phyloP scores from a whole-genome alignment of 1,140 invertebrate species.

The Homalodisca vitripennis region DNA sequence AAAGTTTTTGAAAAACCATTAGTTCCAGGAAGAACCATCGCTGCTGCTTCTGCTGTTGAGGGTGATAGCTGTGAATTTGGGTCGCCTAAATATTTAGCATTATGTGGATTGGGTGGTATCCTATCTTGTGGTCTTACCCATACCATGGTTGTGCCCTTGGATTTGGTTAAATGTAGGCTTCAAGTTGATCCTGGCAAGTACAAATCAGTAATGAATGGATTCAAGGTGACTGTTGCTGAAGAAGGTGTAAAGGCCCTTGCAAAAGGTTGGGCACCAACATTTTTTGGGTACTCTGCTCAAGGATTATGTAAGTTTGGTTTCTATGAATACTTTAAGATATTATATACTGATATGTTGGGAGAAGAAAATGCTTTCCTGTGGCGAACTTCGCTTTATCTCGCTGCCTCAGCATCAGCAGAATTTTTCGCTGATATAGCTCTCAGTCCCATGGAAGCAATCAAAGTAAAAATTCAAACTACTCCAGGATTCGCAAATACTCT shows the following conservation, averaged over 20 bases:
- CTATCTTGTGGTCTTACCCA: constrained; percentile 74
- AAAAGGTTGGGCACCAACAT: constrained; percentile 82
- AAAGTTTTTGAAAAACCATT: constrained; percentile 49
- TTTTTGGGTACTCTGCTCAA: constrained; percentile 78
- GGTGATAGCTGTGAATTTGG: constrained; percentile 63
- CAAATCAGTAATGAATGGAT: constrained; percentile 66
- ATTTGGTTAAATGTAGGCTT: constrained; percentile 76
- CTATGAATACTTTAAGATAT: constrained; percentile 81
- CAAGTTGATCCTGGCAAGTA: constrained; percentile 75
- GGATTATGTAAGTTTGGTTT: constrained; percentile 67
- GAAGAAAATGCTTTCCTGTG: constrained; percentile 75
- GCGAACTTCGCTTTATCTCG: constrained; percentile 75
- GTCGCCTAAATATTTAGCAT: constrained; percentile 68
- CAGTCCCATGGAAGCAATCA: constrained; percentile 78
- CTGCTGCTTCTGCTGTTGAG: constrained; percentile 51
- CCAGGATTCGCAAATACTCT: constrained; percentile 71
- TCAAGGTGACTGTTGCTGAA: constrained; percentile 63
- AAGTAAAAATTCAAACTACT: constrained; percentile 71
- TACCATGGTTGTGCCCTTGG: constrained; percentile 72
- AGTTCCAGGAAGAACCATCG: constrained; percentile 58
- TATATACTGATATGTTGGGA: constrained; percentile 66
- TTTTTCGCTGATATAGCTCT: constrained; percentile 80
- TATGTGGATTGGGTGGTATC: constrained; percentile 75
- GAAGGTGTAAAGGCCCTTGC: constrained; percentile 68
- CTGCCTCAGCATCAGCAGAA: constrained; percentile 80